These are phyloP conservation scores for Thomomys bottae DNA, from an alignment of 2,113 vertebrate species.

Conservation along the genomic window DNA sequence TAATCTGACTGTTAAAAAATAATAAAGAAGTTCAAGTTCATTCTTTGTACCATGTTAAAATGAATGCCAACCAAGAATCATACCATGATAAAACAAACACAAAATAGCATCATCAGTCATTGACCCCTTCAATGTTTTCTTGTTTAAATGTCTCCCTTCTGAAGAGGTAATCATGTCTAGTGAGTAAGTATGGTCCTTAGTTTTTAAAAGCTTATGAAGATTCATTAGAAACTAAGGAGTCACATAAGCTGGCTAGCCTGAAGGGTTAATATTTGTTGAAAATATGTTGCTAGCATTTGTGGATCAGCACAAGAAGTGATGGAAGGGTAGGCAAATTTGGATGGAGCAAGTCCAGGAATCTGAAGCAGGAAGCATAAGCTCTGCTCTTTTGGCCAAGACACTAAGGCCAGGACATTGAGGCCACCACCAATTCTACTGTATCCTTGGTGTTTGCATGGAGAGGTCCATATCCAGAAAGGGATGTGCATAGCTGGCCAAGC, in stretches of 20 bases:
- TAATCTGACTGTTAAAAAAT: neutral
- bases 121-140: neutral
- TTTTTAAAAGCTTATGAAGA: neutral
- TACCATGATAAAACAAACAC: neutral
- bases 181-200: conserved; percentile 19
- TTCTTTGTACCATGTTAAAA: neutral
- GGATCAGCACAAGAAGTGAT: no score
- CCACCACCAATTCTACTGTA: neutral
- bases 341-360: neutral
- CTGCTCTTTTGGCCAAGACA: neutral
- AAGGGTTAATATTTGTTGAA: conserved; percentile 19
- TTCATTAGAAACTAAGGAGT: neutral
- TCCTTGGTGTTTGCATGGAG: neutral
- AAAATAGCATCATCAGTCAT: neutral
- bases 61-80: neutral
- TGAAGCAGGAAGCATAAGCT: neutral
- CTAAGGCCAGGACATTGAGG: neutral
- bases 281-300: no score
- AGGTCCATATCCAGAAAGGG: neutral
- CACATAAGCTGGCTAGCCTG: neutral
- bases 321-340: neutral
- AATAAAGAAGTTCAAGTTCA: neutral
- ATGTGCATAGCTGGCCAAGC: neutral
- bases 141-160: neutral
- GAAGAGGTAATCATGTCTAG: neutral